These are phyloP conservation scores for Liopterus haemorrhoidalis DNA, from an alignment of 2,888 invertebrate genomes.

Conservation along the genomic window DNA sequence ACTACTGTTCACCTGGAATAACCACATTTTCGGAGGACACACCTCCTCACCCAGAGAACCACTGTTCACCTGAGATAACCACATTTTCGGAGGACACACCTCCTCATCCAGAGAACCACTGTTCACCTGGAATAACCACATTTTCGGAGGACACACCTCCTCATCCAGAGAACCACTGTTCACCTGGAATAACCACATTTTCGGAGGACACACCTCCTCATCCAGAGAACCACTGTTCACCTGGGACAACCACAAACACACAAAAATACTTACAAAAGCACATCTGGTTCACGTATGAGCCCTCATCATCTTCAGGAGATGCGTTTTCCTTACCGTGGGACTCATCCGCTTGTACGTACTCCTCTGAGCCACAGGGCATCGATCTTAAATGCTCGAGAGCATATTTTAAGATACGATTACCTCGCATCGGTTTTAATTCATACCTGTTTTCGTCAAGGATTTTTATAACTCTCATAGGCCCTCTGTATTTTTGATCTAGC, in stretches of 20 bases:
- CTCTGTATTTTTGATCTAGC: conserved; percentile 10
- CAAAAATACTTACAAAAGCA: conserved; percentile 5
- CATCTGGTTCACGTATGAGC: conserved; percentile 2
- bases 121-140: too few relatives aligned
- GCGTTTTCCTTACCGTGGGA: background rate
- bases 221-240: conserved; percentile 10
- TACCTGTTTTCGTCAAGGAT: conserved; percentile 6
- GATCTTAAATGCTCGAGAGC: conserved; percentile 10
- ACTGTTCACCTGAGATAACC: too few relatives aligned
- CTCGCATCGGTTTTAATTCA: conserved; percentile 5
- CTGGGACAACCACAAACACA: conserved; percentile 7
- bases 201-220: conserved; percentile 2
- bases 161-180: too few relatives aligned
- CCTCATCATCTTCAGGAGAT: conserved; percentile 7
- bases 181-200: too few relatives aligned
- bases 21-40: too few relatives aligned
- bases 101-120: too few relatives aligned
- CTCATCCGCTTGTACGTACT: background rate
- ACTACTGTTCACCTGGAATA: too few relatives aligned
- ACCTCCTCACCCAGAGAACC: too few relatives aligned
- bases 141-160: too few relatives aligned
- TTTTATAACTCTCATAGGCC: conserved; percentile 2
- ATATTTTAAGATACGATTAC: conserved; percentile 7
- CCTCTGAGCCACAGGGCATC: conserved; percentile 7
- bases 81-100: too few relatives aligned